Evolutionary conservation across 92 coral and sea anemone genomes (phyloP).

Genomic region (Metridium senile): DNA sequence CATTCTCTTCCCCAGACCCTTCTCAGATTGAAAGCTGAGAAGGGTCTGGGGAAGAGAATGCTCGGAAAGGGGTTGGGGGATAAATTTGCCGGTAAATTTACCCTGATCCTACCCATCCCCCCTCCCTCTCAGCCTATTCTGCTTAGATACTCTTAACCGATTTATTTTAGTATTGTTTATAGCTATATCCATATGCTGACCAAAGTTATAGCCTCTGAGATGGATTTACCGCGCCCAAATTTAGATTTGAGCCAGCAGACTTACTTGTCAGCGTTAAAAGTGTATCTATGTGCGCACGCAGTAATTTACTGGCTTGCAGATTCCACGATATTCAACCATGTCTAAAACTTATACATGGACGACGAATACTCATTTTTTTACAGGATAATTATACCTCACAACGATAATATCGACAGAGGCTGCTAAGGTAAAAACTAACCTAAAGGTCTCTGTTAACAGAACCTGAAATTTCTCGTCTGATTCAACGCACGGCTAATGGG

Average conservation of each 20-base stretch:
- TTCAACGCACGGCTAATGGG: slow-evolving; percentile 53
- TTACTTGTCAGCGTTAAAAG: slow-evolving; percentile 21
- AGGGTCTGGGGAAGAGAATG: too few relatives aligned
- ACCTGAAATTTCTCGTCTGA: slow-evolving; percentile 23
- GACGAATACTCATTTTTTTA: slow-evolving; percentile 32
- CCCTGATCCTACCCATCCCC: too few relatives aligned
- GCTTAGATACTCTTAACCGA: too few relatives aligned
- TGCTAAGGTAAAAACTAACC: not conserved
- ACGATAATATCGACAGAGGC: not conserved
- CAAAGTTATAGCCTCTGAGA: too few relatives aligned
- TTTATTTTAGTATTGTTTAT: too few relatives aligned
- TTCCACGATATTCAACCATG: slow-evolving; percentile 81
- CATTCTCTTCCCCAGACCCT: too few relatives aligned
- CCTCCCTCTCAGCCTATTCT: too few relatives aligned
- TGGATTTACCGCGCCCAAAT: slow-evolving; percentile 27
- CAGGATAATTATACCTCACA: slow-evolving; percentile 4
- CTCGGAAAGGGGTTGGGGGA: too few relatives aligned
- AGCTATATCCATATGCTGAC: too few relatives aligned
- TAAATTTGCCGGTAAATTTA: too few relatives aligned
- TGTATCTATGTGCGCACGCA: slow-evolving; percentile 31
- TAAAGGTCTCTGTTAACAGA: not conserved
- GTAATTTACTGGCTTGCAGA: slow-evolving; percentile 48
- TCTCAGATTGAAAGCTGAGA: too few relatives aligned
- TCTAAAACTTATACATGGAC: slow-evolving; percentile 67
- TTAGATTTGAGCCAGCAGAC: slow-evolving; percentile 27